Evolutionary conservation across 2,888 invertebrate genomes (phyloP).

Genomic region (Agonopterix heracliana): DNA sequence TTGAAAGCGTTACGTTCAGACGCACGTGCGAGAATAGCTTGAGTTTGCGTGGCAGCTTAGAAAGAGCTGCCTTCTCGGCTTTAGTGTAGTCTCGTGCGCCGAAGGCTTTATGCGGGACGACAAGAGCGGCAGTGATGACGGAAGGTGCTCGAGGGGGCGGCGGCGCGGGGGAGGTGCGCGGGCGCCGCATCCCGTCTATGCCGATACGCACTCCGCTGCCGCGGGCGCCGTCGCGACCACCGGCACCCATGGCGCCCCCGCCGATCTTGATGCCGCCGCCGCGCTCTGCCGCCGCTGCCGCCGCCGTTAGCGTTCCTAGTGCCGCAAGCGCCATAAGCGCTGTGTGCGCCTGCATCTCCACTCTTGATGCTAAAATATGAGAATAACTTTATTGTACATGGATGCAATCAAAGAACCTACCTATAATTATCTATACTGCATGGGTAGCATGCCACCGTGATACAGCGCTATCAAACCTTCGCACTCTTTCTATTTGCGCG

Average conservation of each 20-base stretch:
- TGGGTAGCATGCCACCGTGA: no score
- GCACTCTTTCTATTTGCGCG: no score
- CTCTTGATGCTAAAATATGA: conserved; percentile 48
- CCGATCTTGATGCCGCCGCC: conserved; percentile 62
- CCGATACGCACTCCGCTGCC: conserved; percentile 60
- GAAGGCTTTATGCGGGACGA: conserved; percentile 86
- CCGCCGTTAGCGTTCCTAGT: conserved; percentile 54
- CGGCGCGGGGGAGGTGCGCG: conserved; percentile 64
- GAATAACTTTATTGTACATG: neutral
- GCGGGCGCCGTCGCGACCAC: conserved; percentile 51
- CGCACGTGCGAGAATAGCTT: conserved; percentile 82
- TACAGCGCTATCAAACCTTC: no score
- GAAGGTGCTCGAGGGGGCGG: conserved; percentile 65
- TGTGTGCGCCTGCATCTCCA: conserved; percentile 65
- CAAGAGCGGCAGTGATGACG: conserved; percentile 80
- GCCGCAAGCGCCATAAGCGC: conserved; percentile 59
- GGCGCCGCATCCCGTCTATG: conserved; percentile 50
- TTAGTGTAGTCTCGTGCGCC: conserved; percentile 83
- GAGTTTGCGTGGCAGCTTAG: conserved; percentile 80
- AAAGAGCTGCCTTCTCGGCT: conserved; percentile 81
- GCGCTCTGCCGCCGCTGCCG: conserved; percentile 51
- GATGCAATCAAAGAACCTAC: no score
- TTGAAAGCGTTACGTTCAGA: conserved; percentile 80
- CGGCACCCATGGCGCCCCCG: conserved; percentile 42
- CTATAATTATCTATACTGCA: neutral